Conservation (phyloP, 2,888 invertebrate species). For the Ferdinandea cuprea region DNA sequence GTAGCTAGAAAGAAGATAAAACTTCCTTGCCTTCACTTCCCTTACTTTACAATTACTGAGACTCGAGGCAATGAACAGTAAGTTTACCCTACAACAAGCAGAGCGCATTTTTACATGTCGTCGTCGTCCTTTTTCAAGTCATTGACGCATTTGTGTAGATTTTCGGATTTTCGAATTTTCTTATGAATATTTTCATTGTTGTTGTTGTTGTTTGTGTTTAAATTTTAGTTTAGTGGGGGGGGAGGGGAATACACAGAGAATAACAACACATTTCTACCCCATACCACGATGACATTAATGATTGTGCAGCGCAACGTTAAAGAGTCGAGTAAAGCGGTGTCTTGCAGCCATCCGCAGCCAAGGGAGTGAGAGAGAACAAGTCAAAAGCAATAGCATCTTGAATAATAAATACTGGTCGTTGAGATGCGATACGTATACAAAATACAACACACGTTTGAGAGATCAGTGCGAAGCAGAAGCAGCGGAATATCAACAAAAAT, state of each 20-base stretch:
- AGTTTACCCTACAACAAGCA: constrained; percentile 30
- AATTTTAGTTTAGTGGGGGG: constrained; percentile 37
- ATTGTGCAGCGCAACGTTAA: constrained; percentile 11
- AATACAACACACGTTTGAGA: not conserved
- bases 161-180: constrained; percentile 42
- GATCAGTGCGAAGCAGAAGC: constrained; percentile 30
- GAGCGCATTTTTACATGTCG: constrained; percentile 7
- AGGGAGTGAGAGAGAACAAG: constrained; percentile 47
- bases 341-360: not conserved
- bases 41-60: not conserved
- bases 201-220: constrained; percentile 28
- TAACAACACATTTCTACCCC: constrained; percentile 57
- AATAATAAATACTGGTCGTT: constrained; percentile 27
- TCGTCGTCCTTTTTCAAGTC: constrained; percentile 34
- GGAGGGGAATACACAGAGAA: constrained; percentile 30
- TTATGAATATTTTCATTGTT: constrained; percentile 37
- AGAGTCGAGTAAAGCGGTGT: constrained; percentile 50
- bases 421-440: constrained; percentile 15
- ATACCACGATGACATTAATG: constrained; percentile 55
- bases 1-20: not conserved
- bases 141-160: constrained; percentile 64
- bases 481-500: constrained; percentile 62
- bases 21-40: not conserved
- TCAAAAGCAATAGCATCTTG: constrained; percentile 31
- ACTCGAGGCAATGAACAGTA: constrained; percentile 1